Evolutionary conservation across 2,797 vertebrate species (phyloP).

Genomic region (Thripadectes ignobilis): DNA sequence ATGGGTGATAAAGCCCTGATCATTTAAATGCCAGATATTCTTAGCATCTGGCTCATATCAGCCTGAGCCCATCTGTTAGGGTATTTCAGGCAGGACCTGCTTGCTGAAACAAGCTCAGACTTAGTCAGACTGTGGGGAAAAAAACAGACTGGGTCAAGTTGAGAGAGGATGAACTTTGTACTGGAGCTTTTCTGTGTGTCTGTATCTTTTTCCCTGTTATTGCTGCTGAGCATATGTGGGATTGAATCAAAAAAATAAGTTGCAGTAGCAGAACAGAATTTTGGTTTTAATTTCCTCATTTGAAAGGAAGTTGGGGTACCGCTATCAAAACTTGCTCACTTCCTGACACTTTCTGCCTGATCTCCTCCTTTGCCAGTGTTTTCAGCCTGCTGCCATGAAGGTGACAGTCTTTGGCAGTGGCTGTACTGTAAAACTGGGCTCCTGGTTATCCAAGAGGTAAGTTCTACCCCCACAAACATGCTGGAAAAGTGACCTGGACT

Average conservation of each 20-base stretch:
- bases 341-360: neutral
- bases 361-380: neutral
- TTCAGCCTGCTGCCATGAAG: neutral
- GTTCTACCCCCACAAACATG: neutral
- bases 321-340: neutral
- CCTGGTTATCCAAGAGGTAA: neutral
- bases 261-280: neutral
- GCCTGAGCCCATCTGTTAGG: neutral
- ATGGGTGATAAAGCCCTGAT: neutral
- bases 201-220: neutral
- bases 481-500: neutral
- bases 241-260: neutral
- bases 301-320: neutral
- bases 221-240: neutral
- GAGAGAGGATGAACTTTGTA: neutral
- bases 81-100: neutral
- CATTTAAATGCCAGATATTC: conserved; percentile 12
- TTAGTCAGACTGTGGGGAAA: neutral
- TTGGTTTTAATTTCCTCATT: conserved; percentile 3
- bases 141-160: neutral
- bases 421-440: neutral
- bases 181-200: neutral
- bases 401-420: accelerated
- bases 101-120: neutral
- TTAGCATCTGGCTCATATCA: neutral